A percentile compares a stretch with the other conserved stretches of the same genome.
Conservation (phyloP, 2,797 vertebrate genomes). For the Galaxias olidus region DNA sequence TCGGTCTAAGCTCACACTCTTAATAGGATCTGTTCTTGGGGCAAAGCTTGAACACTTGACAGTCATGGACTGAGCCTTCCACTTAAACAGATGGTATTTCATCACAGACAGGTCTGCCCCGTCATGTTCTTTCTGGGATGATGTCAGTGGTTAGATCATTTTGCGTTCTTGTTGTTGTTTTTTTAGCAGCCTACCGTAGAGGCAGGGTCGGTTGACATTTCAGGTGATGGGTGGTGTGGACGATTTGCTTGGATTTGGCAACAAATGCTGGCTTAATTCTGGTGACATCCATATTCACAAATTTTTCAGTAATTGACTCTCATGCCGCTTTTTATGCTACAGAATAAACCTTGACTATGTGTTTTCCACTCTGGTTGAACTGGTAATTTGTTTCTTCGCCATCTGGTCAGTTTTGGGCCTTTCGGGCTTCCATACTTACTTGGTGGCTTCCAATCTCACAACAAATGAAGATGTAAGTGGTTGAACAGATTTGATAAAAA, state of each 20-base stretch:
- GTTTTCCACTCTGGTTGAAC: slow-evolving; percentile 83
- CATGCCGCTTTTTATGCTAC: slow-evolving; percentile 55
- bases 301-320: neutral
- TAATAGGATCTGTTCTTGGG: slow-evolving; percentile 57
- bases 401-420: slow-evolving; percentile 98
- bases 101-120: slow-evolving; percentile 35
- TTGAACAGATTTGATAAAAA: neutral
- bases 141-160: slow-evolving; percentile 29
- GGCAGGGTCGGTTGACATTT: no score
- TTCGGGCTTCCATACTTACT: slow-evolving; percentile 98
- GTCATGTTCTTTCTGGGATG: slow-evolving; percentile 35
- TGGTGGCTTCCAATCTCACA: slow-evolving; percentile 95
- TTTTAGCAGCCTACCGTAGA: neutral
- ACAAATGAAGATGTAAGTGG: slow-evolving; percentile 95
- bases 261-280: no score
- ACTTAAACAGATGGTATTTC: slow-evolving; percentile 46
- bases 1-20: slow-evolving; percentile 37
- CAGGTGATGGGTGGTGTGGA: no score
- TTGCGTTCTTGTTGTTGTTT: slow-evolving; percentile 13
- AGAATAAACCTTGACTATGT: slow-evolving; percentile 72
- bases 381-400: slow-evolving; percentile 97
- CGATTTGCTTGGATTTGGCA: no score
- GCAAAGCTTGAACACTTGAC: neutral
- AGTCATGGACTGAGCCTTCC: slow-evolving; percentile 22
- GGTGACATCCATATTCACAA: no score